phyloP scores from a whole-genome alignment of 2,797 vertebrate genomes.

The Onychomys leucogaster region DNA sequence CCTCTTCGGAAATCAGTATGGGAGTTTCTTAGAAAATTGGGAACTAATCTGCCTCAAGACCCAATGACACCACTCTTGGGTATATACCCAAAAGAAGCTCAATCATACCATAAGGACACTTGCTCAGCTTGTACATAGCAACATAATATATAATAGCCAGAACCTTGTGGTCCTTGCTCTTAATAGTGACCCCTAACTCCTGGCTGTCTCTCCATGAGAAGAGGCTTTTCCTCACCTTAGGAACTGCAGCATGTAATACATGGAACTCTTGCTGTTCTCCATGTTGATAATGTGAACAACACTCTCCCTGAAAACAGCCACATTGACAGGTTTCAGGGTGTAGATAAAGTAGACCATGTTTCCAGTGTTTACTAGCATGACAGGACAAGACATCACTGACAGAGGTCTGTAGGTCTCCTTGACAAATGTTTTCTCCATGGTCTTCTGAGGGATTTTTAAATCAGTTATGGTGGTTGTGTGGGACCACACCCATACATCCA shows the following conservation, averaged over 20 bases:
- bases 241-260: not conserved
- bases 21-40: too few species aligned
- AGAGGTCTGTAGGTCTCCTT: too few species aligned
- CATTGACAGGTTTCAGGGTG: not conserved
- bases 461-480: too few species aligned
- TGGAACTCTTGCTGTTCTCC: not conserved
- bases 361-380: not conserved
- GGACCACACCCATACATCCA: too few species aligned
- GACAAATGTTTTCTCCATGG: not conserved
- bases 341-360: not conserved
- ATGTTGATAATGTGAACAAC: not conserved
- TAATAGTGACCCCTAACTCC: not conserved
- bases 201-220: not conserved
- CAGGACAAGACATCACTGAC: not conserved
- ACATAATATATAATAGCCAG: too few species aligned
- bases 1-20: too few species aligned
- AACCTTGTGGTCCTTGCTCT: not conserved
- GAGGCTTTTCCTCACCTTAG: not conserved
- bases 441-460: too few species aligned
- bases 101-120: too few species aligned
- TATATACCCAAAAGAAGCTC: too few species aligned
- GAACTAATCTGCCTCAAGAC: too few species aligned
- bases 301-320: not conserved
- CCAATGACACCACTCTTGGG: too few species aligned
- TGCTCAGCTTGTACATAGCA: too few species aligned